Evolutionary conservation across 2,888 invertebrate genomes (phyloP).

Genomic region (Acrocera orbiculus): DNA sequence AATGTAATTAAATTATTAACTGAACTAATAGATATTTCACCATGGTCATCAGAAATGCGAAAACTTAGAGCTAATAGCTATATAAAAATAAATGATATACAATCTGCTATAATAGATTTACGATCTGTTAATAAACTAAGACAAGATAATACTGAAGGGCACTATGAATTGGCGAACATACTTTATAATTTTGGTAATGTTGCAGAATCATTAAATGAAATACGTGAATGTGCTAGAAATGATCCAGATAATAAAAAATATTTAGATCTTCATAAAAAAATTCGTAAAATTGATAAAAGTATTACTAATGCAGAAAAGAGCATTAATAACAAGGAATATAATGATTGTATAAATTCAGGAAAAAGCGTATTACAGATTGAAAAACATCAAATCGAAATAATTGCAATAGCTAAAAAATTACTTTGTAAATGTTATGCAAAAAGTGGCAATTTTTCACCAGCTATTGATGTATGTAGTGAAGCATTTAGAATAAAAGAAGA

Average conservation of each 20-base stretch:
- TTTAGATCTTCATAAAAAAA: constrained; percentile 87
- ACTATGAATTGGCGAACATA: constrained; percentile 47
- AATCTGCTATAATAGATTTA: constrained; percentile 80
- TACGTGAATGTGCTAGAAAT: constrained; percentile 89
- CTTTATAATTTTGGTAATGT: constrained; percentile 86
- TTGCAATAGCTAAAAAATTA: constrained; percentile 54
- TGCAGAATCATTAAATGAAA: constrained; percentile 75
- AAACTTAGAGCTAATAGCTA: constrained; percentile 77
- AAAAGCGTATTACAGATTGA: constrained; percentile 51
- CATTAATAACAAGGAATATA: constrained; percentile 43
- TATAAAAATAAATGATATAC: constrained; percentile 55
- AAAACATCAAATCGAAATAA: constrained; percentile 48
- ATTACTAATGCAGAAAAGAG: constrained; percentile 45
- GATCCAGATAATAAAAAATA: constrained; percentile 97
- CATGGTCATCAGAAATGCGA: constrained; percentile 73
- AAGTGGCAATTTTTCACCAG: constrained; percentile 53
- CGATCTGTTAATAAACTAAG: constrained; percentile 76
- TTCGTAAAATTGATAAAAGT: constrained; percentile 81
- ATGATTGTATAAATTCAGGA: constrained; percentile 50
- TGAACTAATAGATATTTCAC: constrained; percentile 58
- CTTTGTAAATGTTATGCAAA: constrained; percentile 61
- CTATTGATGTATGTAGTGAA: constrained; percentile 57
- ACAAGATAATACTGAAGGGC: constrained; percentile 78
- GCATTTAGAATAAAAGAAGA: constrained; percentile 63
- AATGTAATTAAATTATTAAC: constrained; percentile 47